Percentiles rank a stretch among this genome's conserved stretches.
Evolutionary conservation across 2,888 invertebrate species (phyloP).

Genomic region (Busseola fusca): DNA sequence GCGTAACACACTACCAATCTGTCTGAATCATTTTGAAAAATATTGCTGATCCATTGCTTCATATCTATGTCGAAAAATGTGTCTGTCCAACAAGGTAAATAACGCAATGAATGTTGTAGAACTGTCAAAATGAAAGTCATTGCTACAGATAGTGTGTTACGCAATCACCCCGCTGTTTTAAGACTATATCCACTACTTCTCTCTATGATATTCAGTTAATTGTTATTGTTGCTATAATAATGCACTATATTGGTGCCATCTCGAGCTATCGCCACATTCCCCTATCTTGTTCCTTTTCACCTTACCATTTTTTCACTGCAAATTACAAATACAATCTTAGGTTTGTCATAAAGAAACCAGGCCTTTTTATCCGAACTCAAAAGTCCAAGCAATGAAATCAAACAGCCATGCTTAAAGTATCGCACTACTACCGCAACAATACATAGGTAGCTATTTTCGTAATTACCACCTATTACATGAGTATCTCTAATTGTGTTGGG

Average conservation of each 20-base stretch:
- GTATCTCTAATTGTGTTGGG: slow-evolving; percentile 12
- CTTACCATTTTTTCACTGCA: too few relatives aligned
- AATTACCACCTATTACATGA: slow-evolving; percentile 5
- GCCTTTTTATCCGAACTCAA: not conserved
- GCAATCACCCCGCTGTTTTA: not conserved
- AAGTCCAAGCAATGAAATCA: not conserved
- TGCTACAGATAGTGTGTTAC: not conserved
- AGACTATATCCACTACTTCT: not conserved
- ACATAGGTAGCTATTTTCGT: not conserved
- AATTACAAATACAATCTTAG: not conserved
- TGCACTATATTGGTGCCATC: slow-evolving; percentile 4
- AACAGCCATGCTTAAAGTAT: not conserved
- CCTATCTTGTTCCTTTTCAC: not conserved
- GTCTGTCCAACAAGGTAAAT: too few relatives aligned
- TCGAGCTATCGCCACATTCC: not conserved
- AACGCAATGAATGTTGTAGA: not conserved
- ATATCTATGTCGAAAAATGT: not conserved
- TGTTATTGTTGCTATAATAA: not conserved
- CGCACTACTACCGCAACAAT: not conserved
- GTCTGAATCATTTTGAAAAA: not conserved
- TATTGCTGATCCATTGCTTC: not conserved
- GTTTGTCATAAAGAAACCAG: not conserved
- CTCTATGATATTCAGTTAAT: not conserved
- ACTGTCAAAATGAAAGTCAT: not conserved
- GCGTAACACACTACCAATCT: not conserved